Base-by-base conservation (phyloP, 1,140 invertebrate species). In the Marisa cornuarietis region DNA sequence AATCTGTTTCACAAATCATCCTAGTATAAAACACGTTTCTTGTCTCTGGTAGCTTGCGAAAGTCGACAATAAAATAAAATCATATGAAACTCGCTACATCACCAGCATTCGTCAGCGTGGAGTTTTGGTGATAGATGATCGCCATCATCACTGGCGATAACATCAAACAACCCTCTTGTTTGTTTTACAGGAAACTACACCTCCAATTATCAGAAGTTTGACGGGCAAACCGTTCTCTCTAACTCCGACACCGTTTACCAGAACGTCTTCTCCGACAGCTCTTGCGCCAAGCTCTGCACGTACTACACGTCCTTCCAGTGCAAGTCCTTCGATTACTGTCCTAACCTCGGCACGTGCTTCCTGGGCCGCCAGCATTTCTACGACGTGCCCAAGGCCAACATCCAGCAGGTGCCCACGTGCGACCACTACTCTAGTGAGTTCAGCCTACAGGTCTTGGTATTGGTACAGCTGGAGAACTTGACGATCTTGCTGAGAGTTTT, bases 261-360 rank as follows among this genome's bases (percentile, higher is more conserved):
- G 76, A 82, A 83, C 26, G 85, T 88, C 22, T 82, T 74, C 42
- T 78, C 79, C 52, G 78, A 82, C n/a, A 85, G 86, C 69, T 76
- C 85, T 61, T 88, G 87, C 71, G 87, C 83, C 26, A 85, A 85
- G 66, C 83, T 88, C 5, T 88, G 87, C 68, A 81, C 79, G 2
- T 83, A 88, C 74, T 87, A 84, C 71, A 79, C 80, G 42, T 81
- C 76, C 20, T 88, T 87, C 72, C 80, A 72, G n/a, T 88, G 87
- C 79, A 86, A 87, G 68, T 88, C 87, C 2, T 88, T 88, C 69
- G 86, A 88, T 65, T 88, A 80, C 76, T 88, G 87, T 78, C 82
- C 82, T 13, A 79, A 84, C 69, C 84, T 88, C 63, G 80, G 81
- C 18, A 84, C 86, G 22, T 88, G 87, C 72, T 87, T 84, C 61